phyloP scores from a whole-genome alignment of 1,140 invertebrate genomes.

The Venustaconcha ellipsiformis region DNA sequence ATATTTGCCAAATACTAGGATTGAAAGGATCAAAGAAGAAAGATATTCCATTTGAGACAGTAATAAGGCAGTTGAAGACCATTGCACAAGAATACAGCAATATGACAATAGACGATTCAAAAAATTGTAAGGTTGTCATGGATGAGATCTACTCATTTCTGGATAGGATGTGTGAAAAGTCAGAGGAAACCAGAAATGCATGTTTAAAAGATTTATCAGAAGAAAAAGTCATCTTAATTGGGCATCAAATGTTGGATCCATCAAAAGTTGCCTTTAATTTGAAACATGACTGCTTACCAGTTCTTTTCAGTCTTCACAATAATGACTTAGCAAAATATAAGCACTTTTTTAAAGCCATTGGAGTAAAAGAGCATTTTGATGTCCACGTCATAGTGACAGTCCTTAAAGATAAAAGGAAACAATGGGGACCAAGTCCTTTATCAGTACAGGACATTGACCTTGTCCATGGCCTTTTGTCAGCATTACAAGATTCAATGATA shows the following conservation, averaged over 20 bases:
- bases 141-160: not conserved
- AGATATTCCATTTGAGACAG: not conserved
- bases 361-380: conserved; percentile 26
- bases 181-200: not conserved
- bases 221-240: conserved; percentile 16
- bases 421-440: not conserved
- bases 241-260: conserved; percentile 12
- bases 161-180: not conserved
- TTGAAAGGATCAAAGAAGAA: too few relatives aligned
- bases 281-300: conserved; percentile 26
- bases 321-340: not conserved
- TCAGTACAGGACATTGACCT: conserved; percentile 3
- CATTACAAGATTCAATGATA: conserved; percentile 6
- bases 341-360: conserved; percentile 14
- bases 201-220: not conserved
- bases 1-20: too few relatives aligned
- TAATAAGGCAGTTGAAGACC: not conserved
- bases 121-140: not conserved
- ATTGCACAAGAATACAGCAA: conserved; percentile 1
- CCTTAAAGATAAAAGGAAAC: not conserved
- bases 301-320: conserved; percentile 24
- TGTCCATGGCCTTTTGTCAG: not conserved
- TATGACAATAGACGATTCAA: not conserved
- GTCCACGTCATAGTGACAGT: conserved; percentile 4
- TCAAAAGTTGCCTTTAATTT: conserved; percentile 23